Conservation (phyloP, 2,888 invertebrate genomes). For the Eupithecia inturbata region DNA sequence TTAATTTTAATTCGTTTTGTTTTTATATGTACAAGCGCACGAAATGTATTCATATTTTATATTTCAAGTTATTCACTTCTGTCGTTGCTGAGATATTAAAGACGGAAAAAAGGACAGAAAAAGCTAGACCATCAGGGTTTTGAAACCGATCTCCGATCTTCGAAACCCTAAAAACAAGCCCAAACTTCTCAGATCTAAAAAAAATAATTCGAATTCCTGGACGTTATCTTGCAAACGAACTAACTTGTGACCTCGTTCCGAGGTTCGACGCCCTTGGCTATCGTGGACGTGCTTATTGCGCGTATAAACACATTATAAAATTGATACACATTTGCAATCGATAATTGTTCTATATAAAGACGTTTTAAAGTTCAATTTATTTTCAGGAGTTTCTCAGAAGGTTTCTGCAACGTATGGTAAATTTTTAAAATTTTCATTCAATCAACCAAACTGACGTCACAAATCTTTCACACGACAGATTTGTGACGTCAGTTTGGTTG, state of each 20-base stretch:
- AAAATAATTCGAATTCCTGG: conserved; percentile 38
- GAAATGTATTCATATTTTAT: too few relatives aligned
- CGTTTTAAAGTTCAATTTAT: not conserved
- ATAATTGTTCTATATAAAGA: not conserved
- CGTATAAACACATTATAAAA: conserved; percentile 53
- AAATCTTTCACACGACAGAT: too few relatives aligned
- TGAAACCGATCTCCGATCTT: too few relatives aligned
- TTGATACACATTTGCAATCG: conserved; percentile 38
- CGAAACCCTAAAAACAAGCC: not conserved
- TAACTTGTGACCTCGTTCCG: conserved; percentile 53
- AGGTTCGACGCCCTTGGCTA: conserved; percentile 64
- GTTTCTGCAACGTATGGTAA: not conserved
- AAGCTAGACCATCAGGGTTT: too few relatives aligned
- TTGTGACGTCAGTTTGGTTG: too few relatives aligned
- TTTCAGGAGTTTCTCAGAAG: not conserved
- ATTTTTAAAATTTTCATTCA: too few relatives aligned
- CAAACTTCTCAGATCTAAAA: not conserved
- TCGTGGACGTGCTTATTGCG: conserved; percentile 50
- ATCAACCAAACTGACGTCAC: too few relatives aligned
- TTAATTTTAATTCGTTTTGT: too few relatives aligned
- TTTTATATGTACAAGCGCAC: too few relatives aligned
- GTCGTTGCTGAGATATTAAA: too few relatives aligned
- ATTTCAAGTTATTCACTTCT: too few relatives aligned
- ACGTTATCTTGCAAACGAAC: conserved; percentile 49
- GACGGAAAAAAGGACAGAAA: too few relatives aligned